A percentile compares a stretch with the other conserved stretches of the same genome.
phyloP scores from a whole-genome alignment of 2,113 vertebrate genomes.

The Pica pica region DNA sequence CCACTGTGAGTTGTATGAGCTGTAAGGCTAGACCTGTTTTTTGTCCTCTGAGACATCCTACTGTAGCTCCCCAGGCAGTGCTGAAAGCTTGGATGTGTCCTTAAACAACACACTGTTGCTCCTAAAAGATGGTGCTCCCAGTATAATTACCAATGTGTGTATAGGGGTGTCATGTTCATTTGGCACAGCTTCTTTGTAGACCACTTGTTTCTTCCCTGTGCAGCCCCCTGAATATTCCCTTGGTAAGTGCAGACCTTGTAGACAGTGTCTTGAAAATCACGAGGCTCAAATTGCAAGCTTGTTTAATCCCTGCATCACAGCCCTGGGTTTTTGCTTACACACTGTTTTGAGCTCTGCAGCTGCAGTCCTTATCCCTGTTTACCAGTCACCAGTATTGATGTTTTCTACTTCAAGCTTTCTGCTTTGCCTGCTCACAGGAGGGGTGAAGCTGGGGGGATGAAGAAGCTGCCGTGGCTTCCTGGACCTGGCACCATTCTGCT shows the following conservation, averaged over 20 bases:
- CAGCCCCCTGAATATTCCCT: background rate
- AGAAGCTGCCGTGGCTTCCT: background rate
- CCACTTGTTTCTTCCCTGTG: background rate
- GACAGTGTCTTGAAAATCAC: background rate
- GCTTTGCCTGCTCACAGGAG: background rate
- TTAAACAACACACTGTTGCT: background rate
- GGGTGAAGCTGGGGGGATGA: background rate
- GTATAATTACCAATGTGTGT: background rate
- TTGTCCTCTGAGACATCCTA: background rate
- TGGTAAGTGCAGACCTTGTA: background rate
- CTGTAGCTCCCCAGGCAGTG: background rate
- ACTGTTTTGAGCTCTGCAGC: constrained; percentile 24
- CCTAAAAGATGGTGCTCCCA: background rate
- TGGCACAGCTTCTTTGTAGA: background rate
- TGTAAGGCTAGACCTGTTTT: background rate
- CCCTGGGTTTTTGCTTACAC: constrained; percentile 9
- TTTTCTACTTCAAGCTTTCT: constrained; percentile 10
- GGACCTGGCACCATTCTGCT: background rate
- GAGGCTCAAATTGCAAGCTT: background rate
- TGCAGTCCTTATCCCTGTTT: constrained; percentile 30
- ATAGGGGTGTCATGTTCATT: background rate
- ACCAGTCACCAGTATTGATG: background rate
- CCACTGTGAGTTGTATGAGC: background rate
- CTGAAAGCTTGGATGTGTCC: background rate
- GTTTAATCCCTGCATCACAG: background rate